phyloP scores from a whole-genome alignment of 2,888 invertebrate genomes.

The Neuroscelio doddi region DNA sequence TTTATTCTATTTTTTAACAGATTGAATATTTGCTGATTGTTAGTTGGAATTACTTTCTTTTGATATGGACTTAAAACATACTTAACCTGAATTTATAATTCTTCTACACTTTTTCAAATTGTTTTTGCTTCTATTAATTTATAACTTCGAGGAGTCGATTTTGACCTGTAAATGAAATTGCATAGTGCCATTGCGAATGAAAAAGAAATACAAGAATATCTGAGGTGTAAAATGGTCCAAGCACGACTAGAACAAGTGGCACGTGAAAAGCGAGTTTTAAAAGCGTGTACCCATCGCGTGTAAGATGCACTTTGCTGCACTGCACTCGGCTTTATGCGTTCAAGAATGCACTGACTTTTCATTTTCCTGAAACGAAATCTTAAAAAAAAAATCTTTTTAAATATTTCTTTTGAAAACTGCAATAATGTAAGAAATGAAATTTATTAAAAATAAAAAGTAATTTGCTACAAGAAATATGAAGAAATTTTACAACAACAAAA shows the following conservation, averaged over 20 bases:
- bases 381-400: no score
- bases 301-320: slow-evolving; percentile 19
- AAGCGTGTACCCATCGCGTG: slow-evolving; percentile 31
- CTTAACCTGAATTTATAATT: background rate
- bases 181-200: background rate
- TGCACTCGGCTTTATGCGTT: slow-evolving; percentile 16
- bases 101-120: background rate
- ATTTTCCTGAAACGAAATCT: no score
- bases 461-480: no score
- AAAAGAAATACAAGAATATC: slow-evolving; percentile 6
- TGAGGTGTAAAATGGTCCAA: slow-evolving; percentile 13
- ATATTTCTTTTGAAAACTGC: no score
- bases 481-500: no score
- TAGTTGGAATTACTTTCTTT: background rate
- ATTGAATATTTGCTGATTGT: background rate
- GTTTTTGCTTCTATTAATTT: no score
- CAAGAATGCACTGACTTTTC: slow-evolving; percentile 7
- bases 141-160: background rate
- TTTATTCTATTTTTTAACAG: background rate
- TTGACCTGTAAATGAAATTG: slow-evolving; percentile 6
- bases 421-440: no score
- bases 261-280: slow-evolving; percentile 22
- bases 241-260: slow-evolving; percentile 10
- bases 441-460: no score
- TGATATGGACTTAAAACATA: background rate